Evolutionary conservation across 1,140 invertebrate genomes (phyloP).

Genomic region (Drosophila triauraria): DNA sequence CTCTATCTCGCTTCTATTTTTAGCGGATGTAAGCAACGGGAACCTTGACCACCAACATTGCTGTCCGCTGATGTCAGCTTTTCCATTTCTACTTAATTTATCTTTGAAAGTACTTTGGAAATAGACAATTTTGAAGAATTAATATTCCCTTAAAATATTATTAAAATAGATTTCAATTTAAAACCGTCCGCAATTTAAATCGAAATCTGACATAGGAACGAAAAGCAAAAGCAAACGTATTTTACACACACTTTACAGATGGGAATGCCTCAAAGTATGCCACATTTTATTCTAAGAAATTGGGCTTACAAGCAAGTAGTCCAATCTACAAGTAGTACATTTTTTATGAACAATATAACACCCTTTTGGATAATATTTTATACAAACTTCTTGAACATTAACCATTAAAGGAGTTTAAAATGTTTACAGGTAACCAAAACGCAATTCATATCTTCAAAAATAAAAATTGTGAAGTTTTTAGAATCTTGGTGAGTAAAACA

Average conservation of each 20-base stretch:
- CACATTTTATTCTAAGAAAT: background rate
- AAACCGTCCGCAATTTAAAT: background rate
- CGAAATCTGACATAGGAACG: background rate
- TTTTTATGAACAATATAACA: too few relatives aligned
- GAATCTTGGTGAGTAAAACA: background rate
- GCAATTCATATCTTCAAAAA: background rate
- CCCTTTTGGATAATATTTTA: too few relatives aligned
- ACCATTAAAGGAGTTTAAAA: background rate
- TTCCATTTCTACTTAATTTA: constrained; percentile 3
- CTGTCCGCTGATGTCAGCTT: constrained; percentile 74
- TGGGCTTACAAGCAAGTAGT: too few relatives aligned
- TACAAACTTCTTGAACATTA: too few relatives aligned
- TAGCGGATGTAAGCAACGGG: constrained; percentile 65
- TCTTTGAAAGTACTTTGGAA: background rate
- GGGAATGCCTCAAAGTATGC: constrained; percentile 17
- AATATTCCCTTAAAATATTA: background rate
- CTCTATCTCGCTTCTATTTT: constrained; percentile 50
- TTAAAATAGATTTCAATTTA: background rate
- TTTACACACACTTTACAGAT: constrained; percentile 8
- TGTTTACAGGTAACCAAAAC: too few relatives aligned
- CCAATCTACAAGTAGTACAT: too few relatives aligned
- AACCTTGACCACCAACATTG: constrained; percentile 75
- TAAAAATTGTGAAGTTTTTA: background rate
- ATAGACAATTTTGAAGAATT: background rate
- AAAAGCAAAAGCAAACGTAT: background rate